Conservation (phyloP, 2,888 invertebrate genomes). For the Polydrusus tereticollis region DNA sequence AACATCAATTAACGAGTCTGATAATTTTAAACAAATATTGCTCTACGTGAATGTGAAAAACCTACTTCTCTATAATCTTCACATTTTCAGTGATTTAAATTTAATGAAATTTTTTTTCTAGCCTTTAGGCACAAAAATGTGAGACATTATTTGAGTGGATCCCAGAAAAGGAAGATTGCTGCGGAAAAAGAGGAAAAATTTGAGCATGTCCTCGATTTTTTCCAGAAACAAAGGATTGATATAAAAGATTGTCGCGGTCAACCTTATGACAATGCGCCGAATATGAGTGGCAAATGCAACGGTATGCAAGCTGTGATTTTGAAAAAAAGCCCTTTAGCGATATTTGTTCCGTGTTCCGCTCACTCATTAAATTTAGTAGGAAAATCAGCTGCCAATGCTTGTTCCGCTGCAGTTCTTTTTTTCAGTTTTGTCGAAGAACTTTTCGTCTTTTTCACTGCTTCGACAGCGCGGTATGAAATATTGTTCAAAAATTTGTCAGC, state of each 20-base stretch:
- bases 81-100: too few relatives aligned
- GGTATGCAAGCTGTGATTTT: slow-evolving; percentile 51
- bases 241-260: slow-evolving; percentile 38
- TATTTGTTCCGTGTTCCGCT: slow-evolving; percentile 29
- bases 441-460: neutral
- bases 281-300: slow-evolving; percentile 54
- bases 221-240: neutral
- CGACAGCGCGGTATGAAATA: neutral
- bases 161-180: too few relatives aligned
- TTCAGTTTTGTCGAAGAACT: neutral
- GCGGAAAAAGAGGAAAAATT: too few relatives aligned
- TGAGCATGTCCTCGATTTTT: neutral
- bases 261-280: slow-evolving; percentile 54
- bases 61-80: too few relatives aligned
- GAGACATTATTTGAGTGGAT: too few relatives aligned
- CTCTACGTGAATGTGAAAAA: too few relatives aligned
- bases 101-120: too few relatives aligned
- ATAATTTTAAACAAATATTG: too few relatives aligned
- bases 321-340: slow-evolving; percentile 48
- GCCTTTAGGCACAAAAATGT: too few relatives aligned
- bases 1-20: too few relatives aligned
- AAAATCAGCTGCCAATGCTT: neutral
- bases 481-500: neutral
- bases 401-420: neutral
- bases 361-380: neutral